Evolutionary conservation across 2,888 invertebrate species (phyloP).

Genomic region (Lasioglossum marginatum): DNA sequence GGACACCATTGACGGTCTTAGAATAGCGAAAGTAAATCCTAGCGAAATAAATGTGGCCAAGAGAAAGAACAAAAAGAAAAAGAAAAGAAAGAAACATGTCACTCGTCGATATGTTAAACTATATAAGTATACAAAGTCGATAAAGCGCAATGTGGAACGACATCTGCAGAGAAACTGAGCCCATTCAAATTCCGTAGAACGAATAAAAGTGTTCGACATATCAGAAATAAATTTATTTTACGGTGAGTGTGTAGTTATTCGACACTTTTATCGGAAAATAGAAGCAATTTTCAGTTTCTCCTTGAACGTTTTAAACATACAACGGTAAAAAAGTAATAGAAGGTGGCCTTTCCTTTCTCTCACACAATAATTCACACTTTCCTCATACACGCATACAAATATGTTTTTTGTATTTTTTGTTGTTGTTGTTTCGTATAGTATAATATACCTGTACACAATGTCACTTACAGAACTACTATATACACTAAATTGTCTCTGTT

Average conservation of each 20-base stretch:
- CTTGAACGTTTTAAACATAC: slow-evolving; percentile 30
- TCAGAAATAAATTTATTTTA: slow-evolving; percentile 21
- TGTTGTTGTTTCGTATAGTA: slow-evolving; percentile 39
- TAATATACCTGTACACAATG: slow-evolving; percentile 64
- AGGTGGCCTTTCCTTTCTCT: slow-evolving; percentile 47
- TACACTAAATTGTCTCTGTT: slow-evolving; percentile 59
- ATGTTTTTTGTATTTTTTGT: slow-evolving; percentile 31
- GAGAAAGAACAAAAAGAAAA: neutral
- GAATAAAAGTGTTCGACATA: neutral
- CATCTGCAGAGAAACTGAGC: slow-evolving; percentile 40
- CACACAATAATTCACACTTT: slow-evolving; percentile 34
- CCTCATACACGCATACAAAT: slow-evolving; percentile 57
- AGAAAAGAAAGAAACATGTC: neutral
- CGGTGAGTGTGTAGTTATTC: slow-evolving; percentile 13
- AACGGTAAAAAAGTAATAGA: slow-evolving; percentile 50
- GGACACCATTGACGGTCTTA: neutral
- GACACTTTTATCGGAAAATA: slow-evolving; percentile 48
- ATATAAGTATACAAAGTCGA: slow-evolving; percentile 20
- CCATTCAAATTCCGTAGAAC: neutral
- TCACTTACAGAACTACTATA: slow-evolving; percentile 61
- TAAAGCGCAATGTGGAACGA: slow-evolving; percentile 23
- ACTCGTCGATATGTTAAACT: slow-evolving; percentile 15
- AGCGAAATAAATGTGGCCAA: slow-evolving; percentile 29
- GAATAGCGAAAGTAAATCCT: neutral
- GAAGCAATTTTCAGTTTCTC: slow-evolving; percentile 51